These are phyloP conservation scores for Phoeniculus purpureus DNA, from an alignment of 2,797 vertebrate species.

Conservation along the genomic window DNA sequence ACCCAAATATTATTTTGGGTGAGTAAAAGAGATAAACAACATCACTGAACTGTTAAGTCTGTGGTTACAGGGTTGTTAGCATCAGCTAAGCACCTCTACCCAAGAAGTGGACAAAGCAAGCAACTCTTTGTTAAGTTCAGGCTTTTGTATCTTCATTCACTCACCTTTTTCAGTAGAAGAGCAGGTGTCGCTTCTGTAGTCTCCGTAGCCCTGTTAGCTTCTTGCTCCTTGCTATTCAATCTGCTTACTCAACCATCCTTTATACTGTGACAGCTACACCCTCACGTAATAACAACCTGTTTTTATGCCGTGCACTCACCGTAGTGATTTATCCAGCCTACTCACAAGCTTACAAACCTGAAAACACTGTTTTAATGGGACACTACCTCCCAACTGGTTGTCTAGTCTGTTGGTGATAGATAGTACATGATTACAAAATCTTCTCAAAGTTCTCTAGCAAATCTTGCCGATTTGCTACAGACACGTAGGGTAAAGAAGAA, in stretches of 20 bases:
- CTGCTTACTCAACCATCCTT: conserved; percentile 53
- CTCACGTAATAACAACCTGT: conserved; percentile 24
- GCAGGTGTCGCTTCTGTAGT: not conserved
- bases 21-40: not conserved
- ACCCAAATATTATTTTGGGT: not conserved
- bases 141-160: not conserved
- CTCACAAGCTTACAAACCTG: conserved; percentile 3
- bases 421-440: not conserved
- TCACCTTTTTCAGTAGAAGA: conserved; percentile 29
- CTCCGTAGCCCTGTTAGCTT: conserved; percentile 2
- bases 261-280: conserved; percentile 58
- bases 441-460: not conserved
- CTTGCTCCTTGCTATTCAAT: not conserved
- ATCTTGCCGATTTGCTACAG: not conserved
- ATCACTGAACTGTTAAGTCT: not conserved
- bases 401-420: not conserved
- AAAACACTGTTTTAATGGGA: not conserved
- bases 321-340: conserved; percentile 41
- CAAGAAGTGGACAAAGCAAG: not conserved
- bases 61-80: not conserved
- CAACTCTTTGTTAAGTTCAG: not conserved
- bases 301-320: conserved; percentile 2
- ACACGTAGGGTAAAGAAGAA: not conserved
- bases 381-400: not conserved
- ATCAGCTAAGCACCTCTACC: not conserved